Percentiles rank a stretch among this genome's conserved stretches.
Evolutionary conservation across 2,113 vertebrate genomes (phyloP).

Genomic region (Ammospiza nelsoni): DNA sequence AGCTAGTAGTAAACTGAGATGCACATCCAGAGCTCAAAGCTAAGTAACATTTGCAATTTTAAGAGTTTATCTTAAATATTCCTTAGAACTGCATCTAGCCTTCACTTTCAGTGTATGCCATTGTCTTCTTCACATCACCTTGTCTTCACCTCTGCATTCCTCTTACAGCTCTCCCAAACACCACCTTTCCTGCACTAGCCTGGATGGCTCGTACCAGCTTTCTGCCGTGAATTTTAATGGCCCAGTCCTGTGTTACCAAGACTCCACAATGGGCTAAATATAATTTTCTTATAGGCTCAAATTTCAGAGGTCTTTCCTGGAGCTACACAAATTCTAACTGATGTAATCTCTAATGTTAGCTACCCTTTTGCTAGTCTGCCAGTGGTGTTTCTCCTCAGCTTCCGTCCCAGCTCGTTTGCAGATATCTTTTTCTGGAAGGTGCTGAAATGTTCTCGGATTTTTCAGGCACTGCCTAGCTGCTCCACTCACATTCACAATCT

Average conservation of each 20-base stretch:
- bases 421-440: conserved; percentile 22
- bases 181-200: not conserved
- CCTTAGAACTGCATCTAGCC: not conserved
- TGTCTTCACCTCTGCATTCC: not conserved
- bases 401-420: not conserved
- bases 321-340: not conserved
- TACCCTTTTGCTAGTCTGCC: not conserved
- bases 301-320: not conserved
- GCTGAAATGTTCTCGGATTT: not conserved
- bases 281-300: not conserved
- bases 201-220: not conserved
- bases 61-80: not conserved
- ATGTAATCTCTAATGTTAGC: not conserved
- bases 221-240: not conserved
- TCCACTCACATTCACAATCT: not conserved
- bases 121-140: not conserved
- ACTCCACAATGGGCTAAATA: not conserved
- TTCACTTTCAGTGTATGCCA: not conserved
- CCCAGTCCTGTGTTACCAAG: not conserved
- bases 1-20: not conserved
- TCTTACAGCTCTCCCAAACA: not conserved
- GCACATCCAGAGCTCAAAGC: not conserved
- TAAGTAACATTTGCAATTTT: not conserved
- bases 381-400: not conserved
- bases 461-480: not conserved